Base-by-base conservation (phyloP, 2,113 vertebrate species). In the Spea bombifrons region DNA sequence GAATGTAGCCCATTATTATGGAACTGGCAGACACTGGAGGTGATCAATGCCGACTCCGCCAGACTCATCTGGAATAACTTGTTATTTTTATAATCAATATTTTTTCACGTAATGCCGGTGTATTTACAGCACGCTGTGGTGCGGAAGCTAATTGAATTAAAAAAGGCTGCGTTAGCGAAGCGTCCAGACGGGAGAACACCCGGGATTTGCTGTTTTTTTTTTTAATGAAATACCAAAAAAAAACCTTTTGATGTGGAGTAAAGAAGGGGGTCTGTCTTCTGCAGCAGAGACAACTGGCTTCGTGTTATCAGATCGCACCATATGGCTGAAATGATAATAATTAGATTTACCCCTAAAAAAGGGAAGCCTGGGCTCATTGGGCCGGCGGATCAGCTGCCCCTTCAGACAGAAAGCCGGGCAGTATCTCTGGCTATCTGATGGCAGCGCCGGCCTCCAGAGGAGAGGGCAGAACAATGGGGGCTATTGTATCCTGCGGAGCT, bases 381-480 rank as follows among this genome's bases (percentile, higher is more conserved):
- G 17, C 43, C 3, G 2, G 10, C 8, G 50, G 67, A 70, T 16
- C 13, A 70, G 67, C 46, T 6, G 16, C 48, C 15, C 17, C 49
- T 55, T 53, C 9, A 70, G 15, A 70, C 17, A 5, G 50, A 55
- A 53, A 17, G 69, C 48, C 43, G 5, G 10, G 16, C 46, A 46
- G 13, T 73, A 79, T 73, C 70, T 79, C 64, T 57, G 63, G 30
- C 49, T 16, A 73, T 79, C 49, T 55, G 64, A 72, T 73, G 61
- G 44, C 59, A 12, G 9, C 16, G 52, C 47, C 44, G 50, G 70
- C 64, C 78, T 59, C 53, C 64, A 61, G 70, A 63, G 70, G 49
- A 66, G 10, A 66, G 61, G 44, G 43, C 44, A 47, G 71, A 80
- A 73, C 78, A 80, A 74, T 57, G 70, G 17, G 15, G n/a, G 66